These are phyloP conservation scores for Balearica regulorum DNA, from an alignment of 2,797 vertebrate species.

Conservation along the genomic window DNA sequence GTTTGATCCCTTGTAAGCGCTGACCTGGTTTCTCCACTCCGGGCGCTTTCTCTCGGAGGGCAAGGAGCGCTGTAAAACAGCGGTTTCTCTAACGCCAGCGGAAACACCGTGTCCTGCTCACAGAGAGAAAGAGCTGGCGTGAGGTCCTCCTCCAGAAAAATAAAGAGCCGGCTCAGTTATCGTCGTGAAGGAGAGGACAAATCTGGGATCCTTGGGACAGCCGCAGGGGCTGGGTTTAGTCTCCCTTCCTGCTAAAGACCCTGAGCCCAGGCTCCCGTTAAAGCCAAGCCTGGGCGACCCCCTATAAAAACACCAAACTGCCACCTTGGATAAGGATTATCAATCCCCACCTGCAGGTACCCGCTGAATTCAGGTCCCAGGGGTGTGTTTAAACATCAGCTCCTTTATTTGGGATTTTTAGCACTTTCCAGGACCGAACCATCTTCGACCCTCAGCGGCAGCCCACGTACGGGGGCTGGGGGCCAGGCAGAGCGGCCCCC, in stretches of 20 bases:
- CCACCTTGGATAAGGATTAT: background rate
- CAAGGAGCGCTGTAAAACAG: fast-evolving
- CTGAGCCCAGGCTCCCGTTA: background rate
- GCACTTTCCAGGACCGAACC: background rate
- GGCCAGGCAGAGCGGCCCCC: background rate
- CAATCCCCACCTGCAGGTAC: fast-evolving
- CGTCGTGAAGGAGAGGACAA: fast-evolving
- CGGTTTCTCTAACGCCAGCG: fast-evolving
- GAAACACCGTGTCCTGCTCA: fast-evolving
- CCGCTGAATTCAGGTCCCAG: background rate
- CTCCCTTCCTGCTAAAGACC: background rate
- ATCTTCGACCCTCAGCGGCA: fast-evolving
- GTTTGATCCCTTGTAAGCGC: background rate
- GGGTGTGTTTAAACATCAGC: background rate
- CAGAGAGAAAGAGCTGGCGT: fast-evolving
- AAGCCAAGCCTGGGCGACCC: background rate
- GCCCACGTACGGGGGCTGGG: fast-evolving
- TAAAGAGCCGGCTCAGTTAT: background rate
- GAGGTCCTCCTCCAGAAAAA: background rate
- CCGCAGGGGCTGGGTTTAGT: background rate
- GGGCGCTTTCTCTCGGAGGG: background rate
- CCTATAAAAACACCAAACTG: background rate
- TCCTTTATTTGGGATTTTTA: background rate
- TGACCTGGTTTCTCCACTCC: background rate
- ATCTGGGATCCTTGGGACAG: background rate